phyloP scores from a whole-genome alignment of 2,888 invertebrate species.

The Limnephilus auricula region DNA sequence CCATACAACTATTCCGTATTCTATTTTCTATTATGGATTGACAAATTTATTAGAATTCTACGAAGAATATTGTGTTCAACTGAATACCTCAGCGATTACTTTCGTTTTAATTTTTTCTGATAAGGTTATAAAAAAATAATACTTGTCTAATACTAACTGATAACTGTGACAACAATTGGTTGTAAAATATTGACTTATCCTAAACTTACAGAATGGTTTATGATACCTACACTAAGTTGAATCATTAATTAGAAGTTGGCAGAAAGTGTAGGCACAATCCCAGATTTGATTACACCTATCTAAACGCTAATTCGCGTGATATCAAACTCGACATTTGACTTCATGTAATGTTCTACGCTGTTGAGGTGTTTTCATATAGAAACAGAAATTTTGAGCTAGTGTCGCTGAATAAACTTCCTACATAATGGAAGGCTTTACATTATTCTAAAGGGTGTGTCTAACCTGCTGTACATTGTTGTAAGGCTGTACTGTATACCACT shows the following conservation, averaged over 20 bases:
- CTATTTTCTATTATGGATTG: no score
- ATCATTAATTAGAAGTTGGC: neutral
- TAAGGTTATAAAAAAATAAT: no score
- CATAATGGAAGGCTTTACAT: neutral
- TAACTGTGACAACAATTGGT: neutral
- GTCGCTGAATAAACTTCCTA: neutral
- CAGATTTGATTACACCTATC: neutral
- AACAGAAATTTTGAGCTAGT: slow-evolving; percentile 15
- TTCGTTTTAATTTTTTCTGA: no score
- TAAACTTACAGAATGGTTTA: neutral
- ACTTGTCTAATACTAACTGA: neutral
- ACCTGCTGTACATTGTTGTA: neutral
- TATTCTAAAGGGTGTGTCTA: neutral
- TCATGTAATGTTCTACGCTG: neutral
- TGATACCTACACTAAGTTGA: neutral
- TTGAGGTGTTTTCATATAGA: neutral
- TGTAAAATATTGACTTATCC: neutral
- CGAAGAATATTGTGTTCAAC: no score
- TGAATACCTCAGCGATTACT: no score
- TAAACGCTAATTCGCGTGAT: neutral
- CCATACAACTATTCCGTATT: no score
- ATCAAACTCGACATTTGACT: neutral
- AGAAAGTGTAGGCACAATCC: neutral
- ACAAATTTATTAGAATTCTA: no score
- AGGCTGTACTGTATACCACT: neutral